phyloP scores from a whole-genome alignment of 1,140 invertebrate species.

The Meloidogyne floridensis region DNA sequence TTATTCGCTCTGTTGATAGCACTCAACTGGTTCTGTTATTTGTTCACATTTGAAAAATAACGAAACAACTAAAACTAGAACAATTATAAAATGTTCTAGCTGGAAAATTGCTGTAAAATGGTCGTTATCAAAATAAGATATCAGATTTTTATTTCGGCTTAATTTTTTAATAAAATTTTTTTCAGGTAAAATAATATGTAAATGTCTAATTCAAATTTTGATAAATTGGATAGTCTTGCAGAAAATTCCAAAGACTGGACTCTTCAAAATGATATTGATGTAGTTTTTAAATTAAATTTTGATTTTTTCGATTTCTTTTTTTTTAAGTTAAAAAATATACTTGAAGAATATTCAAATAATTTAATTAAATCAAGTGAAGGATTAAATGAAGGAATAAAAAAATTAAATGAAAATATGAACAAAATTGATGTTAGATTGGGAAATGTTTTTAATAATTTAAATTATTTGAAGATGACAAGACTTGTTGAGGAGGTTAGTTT shows the following conservation, averaged over 20 bases:
- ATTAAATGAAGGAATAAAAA: not conserved
- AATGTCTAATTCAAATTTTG: not conserved
- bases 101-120: too few relatives aligned
- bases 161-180: not conserved
- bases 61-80: too few relatives aligned
- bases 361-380: not conserved
- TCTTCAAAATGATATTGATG: not conserved
- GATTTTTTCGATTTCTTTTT: not conserved
- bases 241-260: not conserved
- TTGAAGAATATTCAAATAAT: slow-evolving; percentile 9
- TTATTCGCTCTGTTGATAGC: too few relatives aligned
- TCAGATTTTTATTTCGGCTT: not conserved
- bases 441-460: not conserved
- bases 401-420: not conserved
- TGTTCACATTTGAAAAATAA: too few relatives aligned
- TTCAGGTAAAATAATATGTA: not conserved
- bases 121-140: too few relatives aligned
- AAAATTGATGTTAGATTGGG: not conserved
- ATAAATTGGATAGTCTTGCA: not conserved
- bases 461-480: not conserved
- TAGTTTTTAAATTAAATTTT: not conserved
- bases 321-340: not conserved
- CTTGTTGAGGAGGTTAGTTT: not conserved
- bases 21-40: too few relatives aligned
- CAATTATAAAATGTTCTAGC: too few relatives aligned